Base-by-base conservation (phyloP, 2,888 invertebrate genomes). In the Tachina lurida region DNA sequence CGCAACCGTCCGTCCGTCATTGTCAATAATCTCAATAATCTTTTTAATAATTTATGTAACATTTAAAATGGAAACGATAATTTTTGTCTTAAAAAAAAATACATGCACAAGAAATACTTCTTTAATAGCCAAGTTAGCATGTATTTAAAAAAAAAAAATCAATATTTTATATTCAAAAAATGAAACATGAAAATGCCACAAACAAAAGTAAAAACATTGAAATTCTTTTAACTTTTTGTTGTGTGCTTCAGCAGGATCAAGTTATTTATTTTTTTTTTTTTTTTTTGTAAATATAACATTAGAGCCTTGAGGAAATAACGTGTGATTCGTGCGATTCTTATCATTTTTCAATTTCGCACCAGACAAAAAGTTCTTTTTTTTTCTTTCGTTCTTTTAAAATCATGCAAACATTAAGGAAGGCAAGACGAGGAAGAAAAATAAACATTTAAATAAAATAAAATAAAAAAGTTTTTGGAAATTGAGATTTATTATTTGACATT, bases 301-400 rank as follows among this genome's bases (percentile, higher is more conserved):
- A 85, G 62, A 71, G 71, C 80, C 81, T 70, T 15, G 52, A 82
- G 87, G 84, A 74, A 78, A 78, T 77, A 81, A 75, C 76, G 87
- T 87, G 85, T 82, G 87, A 87, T 82, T 87, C 75, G 45, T 88
- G 84, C 85, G 89, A 90, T 91, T 91, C 88, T 89, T 90, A 90
- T 91, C 88, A 91, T 91, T 90, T 91, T 91, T 91, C 89, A 90
- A 91, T 90, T 89, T 91, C 88, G 88, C 89, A 88, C 90, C 91
- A 91, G 91, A 90, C 91, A 90, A 89, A 88, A 84, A 73, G 45
- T 71, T 77, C 17, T 39, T 52, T 52, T 67, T 41, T 13, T 62
- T 1, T 22, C 31, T 0, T 73, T 47, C 5, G 39, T 52, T 19
- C 15, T 19, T 49, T 12, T 2, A 9, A 15, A 31, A 31, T 12